phyloP scores from a whole-genome alignment of 2,797 vertebrate species.

The Gambusia yucatana region DNA sequence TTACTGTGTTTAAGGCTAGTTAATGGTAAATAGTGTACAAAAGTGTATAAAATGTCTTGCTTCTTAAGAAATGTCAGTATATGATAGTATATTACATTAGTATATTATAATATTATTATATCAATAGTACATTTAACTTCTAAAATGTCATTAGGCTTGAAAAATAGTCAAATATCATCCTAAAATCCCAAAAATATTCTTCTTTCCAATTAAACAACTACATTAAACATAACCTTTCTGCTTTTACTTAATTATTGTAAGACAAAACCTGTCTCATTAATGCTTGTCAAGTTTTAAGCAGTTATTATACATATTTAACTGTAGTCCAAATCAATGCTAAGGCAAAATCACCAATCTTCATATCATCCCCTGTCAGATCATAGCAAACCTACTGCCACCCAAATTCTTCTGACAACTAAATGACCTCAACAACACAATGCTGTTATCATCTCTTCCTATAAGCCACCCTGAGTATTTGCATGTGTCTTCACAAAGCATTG shows the following conservation, averaged over 20 bases:
- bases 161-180: neutral
- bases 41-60: neutral
- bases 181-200: neutral
- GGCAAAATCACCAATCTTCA: neutral
- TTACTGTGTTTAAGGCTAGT: neutral
- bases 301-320: neutral
- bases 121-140: neutral
- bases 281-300: neutral
- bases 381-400: neutral
- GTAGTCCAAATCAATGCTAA: neutral
- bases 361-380: neutral
- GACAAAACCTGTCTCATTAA: neutral
- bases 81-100: neutral
- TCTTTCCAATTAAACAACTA: neutral
- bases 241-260: neutral
- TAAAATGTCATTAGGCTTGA: neutral
- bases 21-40: neutral
- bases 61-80: neutral
- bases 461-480: slow-evolving; percentile 17
- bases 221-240: neutral
- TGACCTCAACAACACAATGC: slow-evolving; percentile 6
- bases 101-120: neutral
- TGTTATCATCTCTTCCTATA: slow-evolving; percentile 31
- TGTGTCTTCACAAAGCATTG: slow-evolving; percentile 18
- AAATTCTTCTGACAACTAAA: neutral